Evolutionary conservation across 2,113 vertebrate genomes (phyloP), one percentile per base, ranked within the genome.

Genomic region (Epinephelus fuscoguttatus): DNA sequence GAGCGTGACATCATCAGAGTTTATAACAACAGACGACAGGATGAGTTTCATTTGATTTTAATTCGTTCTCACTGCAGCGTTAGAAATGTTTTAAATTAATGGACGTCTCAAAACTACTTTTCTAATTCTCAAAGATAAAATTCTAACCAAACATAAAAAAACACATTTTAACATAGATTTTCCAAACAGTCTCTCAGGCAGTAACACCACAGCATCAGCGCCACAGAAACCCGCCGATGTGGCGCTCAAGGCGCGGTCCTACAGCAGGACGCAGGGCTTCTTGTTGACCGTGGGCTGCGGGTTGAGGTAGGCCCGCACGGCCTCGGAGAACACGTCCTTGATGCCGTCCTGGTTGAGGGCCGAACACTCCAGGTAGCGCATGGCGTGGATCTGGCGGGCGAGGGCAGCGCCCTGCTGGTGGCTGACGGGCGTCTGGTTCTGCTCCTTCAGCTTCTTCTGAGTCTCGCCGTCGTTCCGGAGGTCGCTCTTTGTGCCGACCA

Each of bases 401-500:
- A 99, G 94, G 21, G 93, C 94, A 59, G 93, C 17, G 12, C 98
- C 98, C 78, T 99, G 98, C 86, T 97, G 97, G 7, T 94, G 90
- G 45, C 94, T 97, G 94, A 99, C 94, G 66, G 97, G 97, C 0
- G 86, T 75, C 92, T 97, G 97, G 94, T 96, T 98, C 95, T 98
- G 96, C 94, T 99, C 98, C 94, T 99, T 99, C 66, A 99, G 95
- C 92, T 96, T 96, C 92, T 95, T 96, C 75, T 96, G 87, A 80
- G 96, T 92, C 42, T 99, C 97, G 0, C 89, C 92, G 89, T 98
- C 96, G 17, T 91, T 93, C 49, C 98, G 96, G 75, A 99, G 97
- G 94, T 99, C 98, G 61, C 97, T 99, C 96, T 99, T 99, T 69
- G 98, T 99, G 91, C 98, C 98, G 0, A 99, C 98, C 57, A 99